Percentiles rank a stretch among this genome's conserved stretches.
Evolutionary conservation across 1,140 invertebrate genomes (phyloP).

Genomic region (Atta cephalotes): DNA sequence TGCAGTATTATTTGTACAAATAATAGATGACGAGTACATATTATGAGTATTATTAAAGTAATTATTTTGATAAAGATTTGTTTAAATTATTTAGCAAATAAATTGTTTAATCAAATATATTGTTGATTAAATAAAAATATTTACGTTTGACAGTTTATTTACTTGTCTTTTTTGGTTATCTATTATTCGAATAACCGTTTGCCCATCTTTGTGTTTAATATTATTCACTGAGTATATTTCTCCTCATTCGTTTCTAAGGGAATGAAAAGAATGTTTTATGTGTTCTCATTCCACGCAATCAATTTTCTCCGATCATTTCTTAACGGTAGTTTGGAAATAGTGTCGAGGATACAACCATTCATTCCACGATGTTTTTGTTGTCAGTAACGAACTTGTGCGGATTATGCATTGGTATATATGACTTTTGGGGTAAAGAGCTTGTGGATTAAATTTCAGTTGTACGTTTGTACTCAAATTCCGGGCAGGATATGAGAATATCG

Average conservation of each 20-base stretch:
- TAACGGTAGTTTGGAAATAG: neutral
- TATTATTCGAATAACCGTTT: too few relatives aligned
- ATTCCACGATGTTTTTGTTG: slow-evolving; percentile 11
- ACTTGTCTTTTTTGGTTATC: too few relatives aligned
- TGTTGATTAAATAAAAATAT: too few relatives aligned
- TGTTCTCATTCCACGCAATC: neutral
- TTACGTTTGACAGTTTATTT: too few relatives aligned
- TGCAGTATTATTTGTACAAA: too few relatives aligned
- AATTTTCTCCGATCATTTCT: neutral
- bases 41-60: too few relatives aligned
- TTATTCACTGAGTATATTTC: neutral
- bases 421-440: neutral
- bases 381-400: neutral
- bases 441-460: slow-evolving; percentile 47
- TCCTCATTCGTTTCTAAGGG: neutral
- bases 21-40: too few relatives aligned
- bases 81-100: too few relatives aligned
- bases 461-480: slow-evolving; percentile 31
- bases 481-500: slow-evolving; percentile 21
- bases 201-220: neutral
- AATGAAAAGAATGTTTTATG: neutral
- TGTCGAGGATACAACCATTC: neutral
- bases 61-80: too few relatives aligned
- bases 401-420: slow-evolving; percentile 4
- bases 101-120: too few relatives aligned